phyloP scores from a whole-genome alignment of 2,888 invertebrate genomes.

The Xiphydria camelus region DNA sequence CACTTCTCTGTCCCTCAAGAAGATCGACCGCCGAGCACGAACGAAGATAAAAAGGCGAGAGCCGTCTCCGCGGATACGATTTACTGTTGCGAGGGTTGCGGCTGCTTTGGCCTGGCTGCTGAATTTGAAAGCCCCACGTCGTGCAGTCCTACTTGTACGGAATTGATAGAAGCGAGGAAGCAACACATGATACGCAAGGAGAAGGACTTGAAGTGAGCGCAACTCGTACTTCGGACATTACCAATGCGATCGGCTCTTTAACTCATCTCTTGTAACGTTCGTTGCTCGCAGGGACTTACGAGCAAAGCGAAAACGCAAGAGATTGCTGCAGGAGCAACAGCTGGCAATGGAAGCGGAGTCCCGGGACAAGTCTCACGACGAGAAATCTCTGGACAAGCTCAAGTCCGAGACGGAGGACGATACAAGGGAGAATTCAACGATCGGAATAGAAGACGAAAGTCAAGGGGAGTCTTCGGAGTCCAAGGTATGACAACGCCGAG shows the following conservation, averaged over 20 bases:
- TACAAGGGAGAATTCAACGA: slow-evolving; percentile 44
- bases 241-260: too few species aligned
- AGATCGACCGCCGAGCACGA: too few species aligned
- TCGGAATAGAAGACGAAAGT: slow-evolving; percentile 43
- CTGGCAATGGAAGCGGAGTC: slow-evolving; percentile 39
- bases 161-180: slow-evolving; percentile 55
- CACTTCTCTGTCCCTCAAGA: neutral
- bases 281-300: slow-evolving; percentile 48
- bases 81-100: slow-evolving; percentile 80
- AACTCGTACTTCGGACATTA: too few species aligned
- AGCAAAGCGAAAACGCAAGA: slow-evolving; percentile 50
- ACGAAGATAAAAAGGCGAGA: slow-evolving; percentile 47
- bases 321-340: slow-evolving; percentile 46
- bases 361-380: slow-evolving; percentile 40
- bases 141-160: slow-evolving; percentile 74
- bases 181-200: slow-evolving; percentile 46
- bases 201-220: slow-evolving; percentile 43
- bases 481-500: slow-evolving; percentile 45
- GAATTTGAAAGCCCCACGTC: slow-evolving; percentile 81
- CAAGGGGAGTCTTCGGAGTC: slow-evolving; percentile 39
- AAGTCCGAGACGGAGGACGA: slow-evolving; percentile 52
- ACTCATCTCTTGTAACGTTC: too few species aligned
- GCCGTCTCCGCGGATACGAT: slow-evolving; percentile 70
- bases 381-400: slow-evolving; percentile 37
- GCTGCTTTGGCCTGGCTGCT: slow-evolving; percentile 79